Percentiles rank a stretch among this genome's conserved stretches.
phyloP scores from a whole-genome alignment of 2,888 invertebrate species.

The Hipparchia sbordonii region DNA sequence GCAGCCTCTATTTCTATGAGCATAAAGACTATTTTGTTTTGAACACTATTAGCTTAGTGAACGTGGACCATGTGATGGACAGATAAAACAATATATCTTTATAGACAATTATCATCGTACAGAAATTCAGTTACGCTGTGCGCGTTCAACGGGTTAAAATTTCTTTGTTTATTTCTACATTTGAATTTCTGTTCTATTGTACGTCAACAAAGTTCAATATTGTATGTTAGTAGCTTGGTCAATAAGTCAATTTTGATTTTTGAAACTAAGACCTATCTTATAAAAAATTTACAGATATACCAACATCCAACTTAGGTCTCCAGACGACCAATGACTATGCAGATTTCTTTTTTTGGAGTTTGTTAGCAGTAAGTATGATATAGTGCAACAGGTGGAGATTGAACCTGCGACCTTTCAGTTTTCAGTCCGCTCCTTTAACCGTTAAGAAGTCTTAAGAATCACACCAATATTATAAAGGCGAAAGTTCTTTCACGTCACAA shows the following conservation, averaged over 20 bases:
- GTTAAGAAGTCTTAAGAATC: too few relatives aligned
- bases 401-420: too few relatives aligned
- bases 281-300: neutral
- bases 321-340: too few relatives aligned
- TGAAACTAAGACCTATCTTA: constrained; percentile 33
- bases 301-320: neutral
- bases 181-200: constrained; percentile 19
- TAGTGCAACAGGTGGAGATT: too few relatives aligned
- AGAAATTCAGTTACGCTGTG: constrained; percentile 42
- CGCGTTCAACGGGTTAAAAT: constrained; percentile 37
- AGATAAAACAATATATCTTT: constrained; percentile 56
- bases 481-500: too few relatives aligned
- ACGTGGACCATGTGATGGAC: constrained; percentile 44
- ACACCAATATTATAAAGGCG: too few relatives aligned
- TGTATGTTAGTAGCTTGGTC: neutral
- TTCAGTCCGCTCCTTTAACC: too few relatives aligned
- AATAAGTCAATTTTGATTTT: constrained; percentile 5
- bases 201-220: neutral
- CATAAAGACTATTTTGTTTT: neutral
- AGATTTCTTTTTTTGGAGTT: too few relatives aligned
- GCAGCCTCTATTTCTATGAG: neutral
- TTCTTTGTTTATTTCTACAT: constrained; percentile 26
- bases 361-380: too few relatives aligned
- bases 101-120: constrained; percentile 49
- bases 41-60: constrained; percentile 9